A percentile compares a stretch with the other conserved stretches of the same genome.
Evolutionary conservation across 2,888 invertebrate genomes (phyloP).

Genomic region (Pachydiplax longipennis): DNA sequence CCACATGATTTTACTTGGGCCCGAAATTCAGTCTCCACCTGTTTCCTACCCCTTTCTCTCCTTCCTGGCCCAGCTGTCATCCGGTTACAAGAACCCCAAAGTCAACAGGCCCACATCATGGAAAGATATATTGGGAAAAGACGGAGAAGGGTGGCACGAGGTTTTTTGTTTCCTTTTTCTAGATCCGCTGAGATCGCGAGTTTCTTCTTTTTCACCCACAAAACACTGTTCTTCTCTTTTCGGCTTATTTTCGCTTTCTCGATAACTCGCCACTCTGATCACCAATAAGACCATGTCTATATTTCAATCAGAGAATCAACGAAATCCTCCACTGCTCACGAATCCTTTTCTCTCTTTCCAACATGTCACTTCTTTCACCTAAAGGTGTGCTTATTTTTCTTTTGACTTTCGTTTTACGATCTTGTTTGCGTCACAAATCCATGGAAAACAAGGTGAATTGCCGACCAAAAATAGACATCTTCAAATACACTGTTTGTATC

Average conservation of each 20-base stretch:
- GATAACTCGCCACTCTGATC: neutral
- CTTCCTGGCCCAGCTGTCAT: slow-evolving; percentile 13
- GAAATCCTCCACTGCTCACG: no score
- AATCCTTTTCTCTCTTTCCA: no score
- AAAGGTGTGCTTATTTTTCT: no score
- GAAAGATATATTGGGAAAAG: neutral
- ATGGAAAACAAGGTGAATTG: no score
- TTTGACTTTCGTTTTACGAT: no score
- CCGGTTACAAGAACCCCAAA: slow-evolving; percentile 35
- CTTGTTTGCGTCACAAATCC: no score
- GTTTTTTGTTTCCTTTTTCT: neutral
- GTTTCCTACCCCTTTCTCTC: neutral
- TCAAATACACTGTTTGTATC: no score
- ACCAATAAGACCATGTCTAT: no score
- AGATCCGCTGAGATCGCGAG: neutral
- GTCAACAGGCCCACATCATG: slow-evolving; percentile 41
- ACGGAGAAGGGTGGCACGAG: neutral
- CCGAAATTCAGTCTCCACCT: neutral
- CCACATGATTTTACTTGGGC: neutral
- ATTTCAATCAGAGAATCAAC: no score
- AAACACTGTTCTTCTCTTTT: neutral
- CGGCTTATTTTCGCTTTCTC: neutral
- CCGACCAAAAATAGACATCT: no score
- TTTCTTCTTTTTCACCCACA: neutral
- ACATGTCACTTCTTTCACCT: no score